Evolutionary conservation across 2,888 invertebrate genomes (phyloP).

Genomic region (Sthenelais limicola): DNA sequence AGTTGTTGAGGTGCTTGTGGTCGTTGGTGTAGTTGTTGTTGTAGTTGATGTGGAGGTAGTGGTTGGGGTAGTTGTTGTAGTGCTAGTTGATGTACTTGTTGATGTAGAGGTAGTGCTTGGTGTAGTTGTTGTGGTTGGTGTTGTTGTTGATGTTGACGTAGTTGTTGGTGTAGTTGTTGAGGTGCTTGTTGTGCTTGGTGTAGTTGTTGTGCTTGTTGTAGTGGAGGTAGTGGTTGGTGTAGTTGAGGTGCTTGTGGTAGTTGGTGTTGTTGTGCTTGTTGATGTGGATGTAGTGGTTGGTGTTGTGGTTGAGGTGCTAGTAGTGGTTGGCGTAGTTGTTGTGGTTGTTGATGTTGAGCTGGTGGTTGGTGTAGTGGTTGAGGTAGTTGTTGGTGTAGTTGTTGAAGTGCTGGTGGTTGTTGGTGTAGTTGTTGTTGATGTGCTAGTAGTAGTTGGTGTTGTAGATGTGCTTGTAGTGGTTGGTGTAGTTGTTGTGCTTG

Average conservation of each 20-base stretch:
- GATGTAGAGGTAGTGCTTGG: neutral
- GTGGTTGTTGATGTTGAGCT: neutral
- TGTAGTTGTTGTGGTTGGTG: neutral
- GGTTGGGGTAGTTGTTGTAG: neutral
- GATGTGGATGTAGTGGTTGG: neutral
- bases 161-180: too few species aligned
- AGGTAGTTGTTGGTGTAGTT: neutral
- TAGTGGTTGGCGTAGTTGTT: neutral
- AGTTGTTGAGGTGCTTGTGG: neutral
- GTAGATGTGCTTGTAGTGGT: slow-evolving; percentile 11
- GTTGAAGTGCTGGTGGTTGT: neutral
- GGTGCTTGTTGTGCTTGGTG: neutral
- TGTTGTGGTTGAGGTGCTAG: neutral
- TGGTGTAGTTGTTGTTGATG: neutral
- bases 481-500: too few species aligned
- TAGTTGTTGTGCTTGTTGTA: slow-evolving; percentile 12
- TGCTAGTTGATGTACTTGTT: neutral
- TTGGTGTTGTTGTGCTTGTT: neutral
- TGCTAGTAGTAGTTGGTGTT: neutral
- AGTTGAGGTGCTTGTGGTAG: neutral
- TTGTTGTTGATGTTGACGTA: too few species aligned
- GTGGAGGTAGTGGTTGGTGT: neutral
- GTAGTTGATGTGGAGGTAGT: neutral
- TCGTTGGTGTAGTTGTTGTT: neutral
- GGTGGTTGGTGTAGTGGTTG: slow-evolving; percentile 5